Evolutionary conservation across 2,113 vertebrate species (phyloP), one percentile per base, ranked within the genome.

Genomic region (Salvelinus namaycush): DNA sequence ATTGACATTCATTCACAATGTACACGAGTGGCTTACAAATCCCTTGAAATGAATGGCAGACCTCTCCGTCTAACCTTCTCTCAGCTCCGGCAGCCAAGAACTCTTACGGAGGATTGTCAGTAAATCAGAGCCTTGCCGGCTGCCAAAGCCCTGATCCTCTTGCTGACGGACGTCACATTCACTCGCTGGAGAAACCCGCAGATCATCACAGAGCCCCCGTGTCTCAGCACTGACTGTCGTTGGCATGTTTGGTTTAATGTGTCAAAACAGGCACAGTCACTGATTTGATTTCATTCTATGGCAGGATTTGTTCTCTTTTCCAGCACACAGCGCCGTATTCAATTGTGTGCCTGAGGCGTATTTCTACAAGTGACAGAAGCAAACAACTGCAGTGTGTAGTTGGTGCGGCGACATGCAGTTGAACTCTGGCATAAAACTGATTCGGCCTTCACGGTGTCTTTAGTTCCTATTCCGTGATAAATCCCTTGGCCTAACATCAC

Each of bases 161-260:
- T 27, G 73, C 34, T 79, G 76, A 80, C 51, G 68, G 83, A 81
- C 76, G 44, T 64, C 60, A 14, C 62, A 72, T 34, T 77, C 68
- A 26, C 44, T 49, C 39, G 49, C 51, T 76, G 49, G 75, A 14
- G 22, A 51, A 79, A 83, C 71, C 80, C 39, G 9, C 77, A 59
- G 22, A 68, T 80, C 29, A 20, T 71, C 76, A 54, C 51, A 65
- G 12, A 78, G 77, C 62, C 80, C 72, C 75, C 68, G 26, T 70
- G 3, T 1, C 3, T 27, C 66, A 67, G 44, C 82, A 11, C 72
- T 70, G 79, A 80, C 51, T 54, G 51, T 77, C n/a, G 14, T 70
- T 68, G 73, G 14, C 65, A 54, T 79, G 83, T 89, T 87, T 85
- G 84, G 88, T 82, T 74, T 31, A 8, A 73, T 49, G 60, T 87